Conservation (phyloP, 2,113 vertebrate species). For the Brachypodius melanocephalos region DNA sequence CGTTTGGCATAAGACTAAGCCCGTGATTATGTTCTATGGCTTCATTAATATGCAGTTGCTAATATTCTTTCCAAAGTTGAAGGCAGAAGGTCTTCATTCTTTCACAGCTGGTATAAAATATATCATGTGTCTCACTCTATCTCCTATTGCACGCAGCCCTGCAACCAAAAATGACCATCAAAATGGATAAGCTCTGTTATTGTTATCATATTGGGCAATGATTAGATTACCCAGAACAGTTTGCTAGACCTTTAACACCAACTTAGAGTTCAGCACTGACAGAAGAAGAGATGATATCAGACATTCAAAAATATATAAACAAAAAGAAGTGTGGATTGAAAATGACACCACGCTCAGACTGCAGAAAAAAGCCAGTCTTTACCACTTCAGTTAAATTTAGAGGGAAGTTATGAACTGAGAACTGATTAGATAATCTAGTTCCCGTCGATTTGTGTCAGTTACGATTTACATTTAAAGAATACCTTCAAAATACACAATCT, state of each 20-base stretch:
- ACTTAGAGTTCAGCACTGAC: slow-evolving; percentile 1
- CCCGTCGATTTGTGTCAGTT: not conserved
- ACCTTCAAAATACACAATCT: not conserved
- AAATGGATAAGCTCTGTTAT: not conserved
- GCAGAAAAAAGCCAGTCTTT: not conserved
- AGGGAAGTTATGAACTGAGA: slow-evolving; percentile 5
- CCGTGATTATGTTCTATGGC: not conserved
- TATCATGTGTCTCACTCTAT: not conserved
- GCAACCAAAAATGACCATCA: slow-evolving; percentile 1
- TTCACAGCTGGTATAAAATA: not conserved
- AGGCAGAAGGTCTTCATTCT: not conserved
- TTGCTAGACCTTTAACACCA: slow-evolving; percentile 41
- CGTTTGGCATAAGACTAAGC: not conserved
- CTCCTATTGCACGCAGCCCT: not conserved
- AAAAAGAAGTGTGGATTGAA: slow-evolving; percentile 52
- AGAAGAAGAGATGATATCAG: slow-evolving; percentile 37
- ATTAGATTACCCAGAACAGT: slow-evolving; percentile 40
- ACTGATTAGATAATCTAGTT: slow-evolving; percentile 46
- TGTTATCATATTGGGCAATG: not conserved
- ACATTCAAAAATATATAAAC: slow-evolving; percentile 46
- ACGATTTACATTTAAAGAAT: not conserved
- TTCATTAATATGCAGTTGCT: not conserved
- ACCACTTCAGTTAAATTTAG: slow-evolving; percentile 53
- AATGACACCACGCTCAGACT: not conserved
- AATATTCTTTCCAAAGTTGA: not conserved